phyloP scores from a whole-genome alignment of 1,140 invertebrate species.

The Episyrphus balteatus region DNA sequence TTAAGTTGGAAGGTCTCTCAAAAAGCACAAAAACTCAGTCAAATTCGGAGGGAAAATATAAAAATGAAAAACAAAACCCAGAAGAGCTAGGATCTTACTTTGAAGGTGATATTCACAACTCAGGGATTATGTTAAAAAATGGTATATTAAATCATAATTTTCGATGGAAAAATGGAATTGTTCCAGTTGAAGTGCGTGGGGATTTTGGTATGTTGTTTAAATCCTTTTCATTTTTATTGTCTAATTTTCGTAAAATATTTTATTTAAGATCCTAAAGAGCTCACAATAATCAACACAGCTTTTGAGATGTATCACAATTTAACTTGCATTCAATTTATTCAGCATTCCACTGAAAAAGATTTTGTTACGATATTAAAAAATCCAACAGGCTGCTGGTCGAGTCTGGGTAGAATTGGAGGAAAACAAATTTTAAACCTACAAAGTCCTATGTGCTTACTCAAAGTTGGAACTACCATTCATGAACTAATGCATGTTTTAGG shows the following conservation, averaged over 20 bases:
- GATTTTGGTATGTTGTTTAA: constrained; percentile 40
- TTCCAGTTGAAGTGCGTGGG: constrained; percentile 53
- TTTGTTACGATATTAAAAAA: constrained; percentile 51
- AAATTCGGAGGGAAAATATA: too few species aligned
- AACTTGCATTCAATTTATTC: constrained; percentile 56
- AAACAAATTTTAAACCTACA: constrained; percentile 11
- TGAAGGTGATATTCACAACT: constrained; percentile 40
- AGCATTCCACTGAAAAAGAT: constrained; percentile 43
- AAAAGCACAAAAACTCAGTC: too few species aligned
- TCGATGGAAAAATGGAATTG: constrained; percentile 49
- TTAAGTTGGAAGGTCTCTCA: too few species aligned
- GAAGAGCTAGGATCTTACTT: too few species aligned
- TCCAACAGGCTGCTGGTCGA: constrained; percentile 64
- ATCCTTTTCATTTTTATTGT: too few species aligned
- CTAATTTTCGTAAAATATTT: too few species aligned
- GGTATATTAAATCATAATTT: constrained; percentile 43
- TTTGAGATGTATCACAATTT: constrained; percentile 51
- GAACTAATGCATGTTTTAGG: constrained; percentile 46
- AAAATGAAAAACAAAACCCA: too few species aligned
- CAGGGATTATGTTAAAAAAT: constrained; percentile 52
- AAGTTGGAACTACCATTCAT: constrained; percentile 40
- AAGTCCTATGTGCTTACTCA: constrained; percentile 20
- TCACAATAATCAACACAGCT: constrained; percentile 40
- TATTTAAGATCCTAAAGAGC: too few species aligned
- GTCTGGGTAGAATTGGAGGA: constrained; percentile 51